Evolutionary conservation across 2,113 vertebrate genomes (phyloP).

Genomic region (Australoheros scitulus): DNA sequence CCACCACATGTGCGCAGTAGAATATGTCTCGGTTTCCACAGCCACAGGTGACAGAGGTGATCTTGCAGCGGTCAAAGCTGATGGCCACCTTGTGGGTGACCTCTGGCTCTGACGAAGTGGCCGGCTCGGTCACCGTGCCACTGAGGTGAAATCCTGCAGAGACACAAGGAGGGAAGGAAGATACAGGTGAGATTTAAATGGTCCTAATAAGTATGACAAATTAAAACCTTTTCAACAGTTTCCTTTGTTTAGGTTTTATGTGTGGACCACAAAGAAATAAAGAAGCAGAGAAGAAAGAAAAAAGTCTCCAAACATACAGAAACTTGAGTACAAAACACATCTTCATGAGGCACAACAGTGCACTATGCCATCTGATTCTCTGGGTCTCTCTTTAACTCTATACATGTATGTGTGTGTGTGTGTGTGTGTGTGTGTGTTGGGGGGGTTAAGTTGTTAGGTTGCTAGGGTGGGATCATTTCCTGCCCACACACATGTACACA

Average conservation of each 20-base stretch:
- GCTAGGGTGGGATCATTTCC: slow-evolving; percentile 38
- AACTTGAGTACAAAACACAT: slow-evolving; percentile 50
- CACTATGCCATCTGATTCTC: slow-evolving; percentile 48
- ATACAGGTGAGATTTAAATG: background rate
- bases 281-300: background rate
- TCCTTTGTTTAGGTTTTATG: background rate
- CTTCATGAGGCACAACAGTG: slow-evolving; percentile 43
- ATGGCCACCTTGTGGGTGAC: slow-evolving; percentile 96
- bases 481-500: background rate
- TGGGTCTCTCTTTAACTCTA: slow-evolving; percentile 1
- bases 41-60: slow-evolving; percentile 97
- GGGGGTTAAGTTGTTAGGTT: background rate
- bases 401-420: slow-evolving; percentile 27
- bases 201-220: background rate
- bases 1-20: slow-evolving; percentile 98
- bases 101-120: slow-evolving; percentile 89
- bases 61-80: slow-evolving; percentile 99
- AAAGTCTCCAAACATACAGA: slow-evolving; percentile 32
- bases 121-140: slow-evolving; percentile 92
- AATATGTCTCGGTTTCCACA: slow-evolving; percentile 99
- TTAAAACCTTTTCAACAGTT: background rate
- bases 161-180: background rate
- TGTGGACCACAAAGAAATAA: background rate
- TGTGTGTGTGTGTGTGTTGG: no score
- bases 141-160: slow-evolving; percentile 93